These are phyloP conservation scores for Homarus gammarus DNA, from an alignment of 2,888 invertebrate genomes.

Conservation along the genomic window DNA sequence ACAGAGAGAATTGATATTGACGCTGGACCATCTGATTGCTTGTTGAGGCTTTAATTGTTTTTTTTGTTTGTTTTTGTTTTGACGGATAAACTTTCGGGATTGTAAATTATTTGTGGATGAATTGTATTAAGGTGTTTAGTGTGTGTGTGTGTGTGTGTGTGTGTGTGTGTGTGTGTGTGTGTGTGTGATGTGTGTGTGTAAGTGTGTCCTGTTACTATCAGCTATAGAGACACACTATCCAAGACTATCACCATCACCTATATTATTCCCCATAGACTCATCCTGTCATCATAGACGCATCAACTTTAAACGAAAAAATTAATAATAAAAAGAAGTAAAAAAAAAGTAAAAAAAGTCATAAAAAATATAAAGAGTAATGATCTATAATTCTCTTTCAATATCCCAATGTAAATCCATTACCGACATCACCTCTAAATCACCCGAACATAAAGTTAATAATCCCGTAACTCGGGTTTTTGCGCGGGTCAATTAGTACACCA, in stretches of 20 bases:
- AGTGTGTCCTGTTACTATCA: too few relatives aligned
- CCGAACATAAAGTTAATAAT: conserved; percentile 16
- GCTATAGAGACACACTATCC: too few relatives aligned
- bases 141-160: too few relatives aligned
- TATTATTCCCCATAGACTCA: too few relatives aligned
- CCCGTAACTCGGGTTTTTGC: background rate
- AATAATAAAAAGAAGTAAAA: too few relatives aligned
- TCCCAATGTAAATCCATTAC: conserved; percentile 25
- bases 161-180: too few relatives aligned
- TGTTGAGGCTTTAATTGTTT: background rate
- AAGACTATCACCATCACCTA: too few relatives aligned
- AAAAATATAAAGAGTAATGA: background rate
- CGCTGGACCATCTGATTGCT: conserved; percentile 12
- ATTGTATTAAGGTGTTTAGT: too few relatives aligned
- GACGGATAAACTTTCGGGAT: background rate
- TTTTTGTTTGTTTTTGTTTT: background rate
- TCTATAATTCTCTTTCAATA: conserved; percentile 19
- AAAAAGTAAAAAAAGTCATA: background rate
- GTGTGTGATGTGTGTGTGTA: too few relatives aligned
- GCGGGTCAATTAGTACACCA: background rate
- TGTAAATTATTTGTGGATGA: background rate
- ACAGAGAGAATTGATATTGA: too few relatives aligned
- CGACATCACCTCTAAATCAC: conserved; percentile 21
- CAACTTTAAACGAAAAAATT: conserved; percentile 16
- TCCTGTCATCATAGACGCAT: background rate